phyloP scores from a whole-genome alignment of 2,797 vertebrate genomes.

The Bovichtus variegatus region DNA sequence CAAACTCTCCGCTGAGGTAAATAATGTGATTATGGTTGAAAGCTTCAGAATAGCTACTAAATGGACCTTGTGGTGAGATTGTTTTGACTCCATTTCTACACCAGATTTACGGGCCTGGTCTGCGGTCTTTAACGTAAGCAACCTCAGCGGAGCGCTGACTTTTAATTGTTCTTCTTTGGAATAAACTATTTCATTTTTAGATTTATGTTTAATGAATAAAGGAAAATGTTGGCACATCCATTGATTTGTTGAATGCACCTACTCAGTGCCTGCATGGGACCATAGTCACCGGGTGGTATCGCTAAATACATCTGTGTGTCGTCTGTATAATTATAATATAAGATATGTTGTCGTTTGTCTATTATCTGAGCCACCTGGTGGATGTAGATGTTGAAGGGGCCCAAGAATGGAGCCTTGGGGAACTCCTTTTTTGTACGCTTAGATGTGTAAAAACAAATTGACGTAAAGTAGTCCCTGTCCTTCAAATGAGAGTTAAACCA shows the following conservation, averaged over 20 bases:
- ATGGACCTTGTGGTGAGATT: background rate
- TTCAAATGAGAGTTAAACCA: background rate
- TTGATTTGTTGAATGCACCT: background rate
- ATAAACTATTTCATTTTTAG: no score
- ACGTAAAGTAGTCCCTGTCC: background rate
- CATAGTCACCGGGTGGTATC: no score
- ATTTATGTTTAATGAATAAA: no score
- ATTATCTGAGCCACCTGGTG: background rate
- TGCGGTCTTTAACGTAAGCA: background rate
- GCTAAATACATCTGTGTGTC: background rate
- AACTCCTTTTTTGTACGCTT: background rate
- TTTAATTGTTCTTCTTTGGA: no score
- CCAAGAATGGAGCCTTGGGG: background rate
- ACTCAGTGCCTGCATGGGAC: background rate
- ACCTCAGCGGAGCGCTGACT: no score
- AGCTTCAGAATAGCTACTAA: no score
- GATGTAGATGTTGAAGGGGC: background rate
- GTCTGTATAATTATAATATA: background rate
- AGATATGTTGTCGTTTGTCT: background rate
- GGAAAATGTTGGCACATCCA: background rate
- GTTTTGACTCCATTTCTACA: background rate
- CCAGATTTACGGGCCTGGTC: background rate
- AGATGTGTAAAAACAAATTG: background rate
- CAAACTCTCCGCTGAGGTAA: background rate
- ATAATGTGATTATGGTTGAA: no score